Evolutionary conservation across 1,140 invertebrate species (phyloP).

Genomic region (Pogonomyrmex californicus): DNA sequence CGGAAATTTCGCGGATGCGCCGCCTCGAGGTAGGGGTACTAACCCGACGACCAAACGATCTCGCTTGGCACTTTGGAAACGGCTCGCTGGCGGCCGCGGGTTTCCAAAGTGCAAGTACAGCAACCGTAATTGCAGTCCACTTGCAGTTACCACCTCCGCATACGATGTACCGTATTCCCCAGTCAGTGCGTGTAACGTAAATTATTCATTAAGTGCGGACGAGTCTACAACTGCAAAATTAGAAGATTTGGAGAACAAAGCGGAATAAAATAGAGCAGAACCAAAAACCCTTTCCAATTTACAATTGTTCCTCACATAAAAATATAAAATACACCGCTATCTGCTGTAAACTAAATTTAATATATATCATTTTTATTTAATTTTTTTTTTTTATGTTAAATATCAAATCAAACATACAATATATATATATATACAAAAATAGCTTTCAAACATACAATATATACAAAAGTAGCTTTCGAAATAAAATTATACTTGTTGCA

Average conservation of each 20-base stretch:
- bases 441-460: no score
- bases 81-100: background rate
- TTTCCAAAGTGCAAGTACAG: slow-evolving; percentile 67
- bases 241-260: slow-evolving; percentile 14
- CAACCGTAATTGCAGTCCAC: slow-evolving; percentile 51
- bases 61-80: background rate
- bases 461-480: background rate
- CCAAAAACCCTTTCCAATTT: background rate
- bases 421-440: no score
- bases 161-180: slow-evolving; percentile 28
- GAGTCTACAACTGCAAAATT: slow-evolving; percentile 17
- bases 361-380: background rate
- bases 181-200: slow-evolving; percentile 18
- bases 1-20: slow-evolving; percentile 10
- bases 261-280: slow-evolving; percentile 8
- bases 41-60: slow-evolving; percentile 53
- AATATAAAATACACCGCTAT: background rate
- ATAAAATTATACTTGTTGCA: background rate
- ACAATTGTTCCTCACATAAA: background rate
- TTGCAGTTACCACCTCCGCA: slow-evolving; percentile 4
- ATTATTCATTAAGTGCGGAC: slow-evolving; percentile 56
- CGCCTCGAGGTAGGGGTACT: background rate
- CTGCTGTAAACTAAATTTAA: background rate
- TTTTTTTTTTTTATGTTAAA: background rate
- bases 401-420: background rate